phyloP scores from a whole-genome alignment of 2,113 vertebrate genomes.

The Nibea albiflora region DNA sequence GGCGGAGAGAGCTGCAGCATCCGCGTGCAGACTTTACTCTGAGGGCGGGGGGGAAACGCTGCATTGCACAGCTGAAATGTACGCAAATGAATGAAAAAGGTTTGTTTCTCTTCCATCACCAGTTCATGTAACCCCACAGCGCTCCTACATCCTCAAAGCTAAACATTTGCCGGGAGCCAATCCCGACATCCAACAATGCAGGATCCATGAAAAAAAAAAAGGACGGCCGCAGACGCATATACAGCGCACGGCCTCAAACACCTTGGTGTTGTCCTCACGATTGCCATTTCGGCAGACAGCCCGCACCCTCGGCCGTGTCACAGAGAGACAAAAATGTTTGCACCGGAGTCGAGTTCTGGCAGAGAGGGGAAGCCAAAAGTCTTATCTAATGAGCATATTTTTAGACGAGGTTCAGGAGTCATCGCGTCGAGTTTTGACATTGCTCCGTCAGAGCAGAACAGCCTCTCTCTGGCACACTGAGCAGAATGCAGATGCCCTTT shows the following conservation, averaged over 20 bases:
- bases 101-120: not conserved
- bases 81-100: not conserved
- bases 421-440: constrained; percentile 22
- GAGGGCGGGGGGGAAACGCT: not conserved
- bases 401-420: constrained; percentile 5
- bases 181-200: too few relatives aligned
- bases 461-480: not conserved
- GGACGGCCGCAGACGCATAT: too few relatives aligned
- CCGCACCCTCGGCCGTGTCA: not conserved
- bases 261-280: not conserved
- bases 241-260: not conserved
- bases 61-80: not conserved
- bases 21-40: not conserved
- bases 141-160: not conserved
- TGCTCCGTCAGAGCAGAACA: constrained; percentile 24
- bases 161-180: not conserved
- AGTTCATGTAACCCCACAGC: not conserved
- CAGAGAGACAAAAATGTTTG: not conserved
- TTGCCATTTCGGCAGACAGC: not conserved
- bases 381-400: constrained; percentile 15
- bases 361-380: not conserved
- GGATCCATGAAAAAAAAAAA: too few relatives aligned
- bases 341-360: too few relatives aligned
- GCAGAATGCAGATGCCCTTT: constrained; percentile 58
- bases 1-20: not conserved